Evolutionary conservation across 2,888 invertebrate genomes (phyloP).

Genomic region (Theristus sp.): DNA sequence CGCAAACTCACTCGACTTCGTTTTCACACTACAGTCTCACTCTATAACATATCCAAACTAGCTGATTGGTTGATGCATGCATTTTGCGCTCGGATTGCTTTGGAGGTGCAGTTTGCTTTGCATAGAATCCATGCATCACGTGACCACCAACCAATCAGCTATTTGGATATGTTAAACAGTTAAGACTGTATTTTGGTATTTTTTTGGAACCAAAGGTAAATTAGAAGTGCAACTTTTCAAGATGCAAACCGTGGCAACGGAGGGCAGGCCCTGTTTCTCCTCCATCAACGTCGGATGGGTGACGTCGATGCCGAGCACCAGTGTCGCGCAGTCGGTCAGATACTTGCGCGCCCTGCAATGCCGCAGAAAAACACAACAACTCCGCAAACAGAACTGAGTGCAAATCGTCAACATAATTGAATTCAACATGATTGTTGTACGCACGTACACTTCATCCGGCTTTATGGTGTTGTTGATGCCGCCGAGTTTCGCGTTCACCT

Average conservation of each 20-base stretch:
- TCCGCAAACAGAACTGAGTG: not conserved
- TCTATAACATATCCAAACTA: no score
- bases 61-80: no score
- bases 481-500: slow-evolving; percentile 53
- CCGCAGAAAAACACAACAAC: not conserved
- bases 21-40: not conserved
- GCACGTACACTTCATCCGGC: slow-evolving; percentile 12
- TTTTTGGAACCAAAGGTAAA: not conserved
- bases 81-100: not conserved
- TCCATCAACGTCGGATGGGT: slow-evolving; percentile 72
- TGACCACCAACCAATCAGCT: not conserved
- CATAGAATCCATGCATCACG: not conserved
- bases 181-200: no score
- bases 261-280: slow-evolving; percentile 35
- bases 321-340: slow-evolving; percentile 38
- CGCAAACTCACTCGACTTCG: no score
- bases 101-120: not conserved
- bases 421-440: not conserved
- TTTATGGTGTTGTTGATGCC: slow-evolving; percentile 49
- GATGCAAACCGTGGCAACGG: slow-evolving; percentile 44
- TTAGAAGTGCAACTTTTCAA: slow-evolving; percentile 40
- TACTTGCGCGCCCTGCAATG: slow-evolving; percentile 16
- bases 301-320: slow-evolving; percentile 71
- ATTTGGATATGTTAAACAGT: no score
- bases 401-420: not conserved